Conservation (phyloP, 53 echinoderm and acorn worm species). For the Stichopus horrens region DNA sequence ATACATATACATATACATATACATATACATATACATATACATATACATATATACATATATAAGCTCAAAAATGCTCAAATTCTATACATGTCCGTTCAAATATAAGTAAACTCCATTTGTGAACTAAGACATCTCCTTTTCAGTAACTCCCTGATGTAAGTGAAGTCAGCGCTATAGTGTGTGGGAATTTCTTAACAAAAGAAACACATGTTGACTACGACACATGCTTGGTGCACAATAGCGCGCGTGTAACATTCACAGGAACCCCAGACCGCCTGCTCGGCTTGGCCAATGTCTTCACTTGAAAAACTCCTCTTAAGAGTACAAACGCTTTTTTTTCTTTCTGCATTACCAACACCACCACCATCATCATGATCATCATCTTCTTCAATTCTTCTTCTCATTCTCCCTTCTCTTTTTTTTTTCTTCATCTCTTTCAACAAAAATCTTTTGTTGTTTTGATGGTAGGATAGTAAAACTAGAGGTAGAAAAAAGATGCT, state of each 20-base stretch:
- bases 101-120: no score
- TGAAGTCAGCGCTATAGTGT: conserved; percentile 28
- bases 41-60: no score
- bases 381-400: background rate
- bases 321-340: background rate
- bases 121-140: no score
- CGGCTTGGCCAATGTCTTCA: background rate
- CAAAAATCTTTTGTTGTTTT: no score
- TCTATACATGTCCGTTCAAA: no score
- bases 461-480: no score
- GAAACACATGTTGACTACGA: conserved; percentile 65
- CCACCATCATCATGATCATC: background rate
- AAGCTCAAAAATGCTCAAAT: no score
- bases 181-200: conserved; percentile 74
- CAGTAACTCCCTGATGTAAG: no score
- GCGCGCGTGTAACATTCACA: conserved; percentile 51
- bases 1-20: no score
- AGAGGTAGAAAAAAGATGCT: background rate
- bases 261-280: conserved; percentile 21
- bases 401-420: background rate
- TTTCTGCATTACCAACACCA: background rate
- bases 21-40: no score
- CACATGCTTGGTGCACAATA: conserved; percentile 56
- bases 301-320: background rate
- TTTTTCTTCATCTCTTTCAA: background rate